phyloP scores from a whole-genome alignment of 1,140 invertebrate genomes.

The Frieseomelitta varia region DNA sequence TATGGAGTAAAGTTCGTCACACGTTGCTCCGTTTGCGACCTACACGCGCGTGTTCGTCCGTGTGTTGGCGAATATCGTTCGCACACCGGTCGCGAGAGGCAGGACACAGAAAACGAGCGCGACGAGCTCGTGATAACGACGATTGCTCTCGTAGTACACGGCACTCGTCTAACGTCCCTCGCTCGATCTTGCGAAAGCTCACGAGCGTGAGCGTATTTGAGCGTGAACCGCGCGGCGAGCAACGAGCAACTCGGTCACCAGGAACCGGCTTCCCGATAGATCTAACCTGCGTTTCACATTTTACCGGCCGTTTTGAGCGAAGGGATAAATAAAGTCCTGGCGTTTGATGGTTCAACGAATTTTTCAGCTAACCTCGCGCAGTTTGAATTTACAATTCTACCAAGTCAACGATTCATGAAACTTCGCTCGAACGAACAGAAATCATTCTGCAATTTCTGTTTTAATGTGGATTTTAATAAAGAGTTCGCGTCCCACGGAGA shows the following conservation, averaged over 20 bases:
- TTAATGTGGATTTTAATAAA: too few species aligned
- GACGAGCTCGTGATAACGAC: slow-evolving; percentile 50
- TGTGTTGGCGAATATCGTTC: too few species aligned
- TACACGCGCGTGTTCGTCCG: neutral
- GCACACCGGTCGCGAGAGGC: too few species aligned
- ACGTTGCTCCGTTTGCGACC: slow-evolving; percentile 25
- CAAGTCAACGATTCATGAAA: too few species aligned
- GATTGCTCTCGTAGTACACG: slow-evolving; percentile 10
- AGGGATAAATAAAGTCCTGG: neutral
- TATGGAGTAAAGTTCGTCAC: slow-evolving; percentile 50
- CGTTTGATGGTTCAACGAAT: neutral
- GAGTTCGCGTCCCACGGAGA: too few species aligned
- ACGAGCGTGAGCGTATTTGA: slow-evolving; percentile 40
- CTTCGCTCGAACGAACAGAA: too few species aligned
- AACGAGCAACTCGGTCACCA: slow-evolving; percentile 72
- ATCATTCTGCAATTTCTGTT: too few species aligned
- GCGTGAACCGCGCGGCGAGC: slow-evolving; percentile 28
- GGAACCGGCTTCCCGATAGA: slow-evolving; percentile 58
- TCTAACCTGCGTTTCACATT: slow-evolving; percentile 32
- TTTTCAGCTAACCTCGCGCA: too few species aligned
- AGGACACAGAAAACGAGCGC: too few species aligned
- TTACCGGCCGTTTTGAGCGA: neutral
- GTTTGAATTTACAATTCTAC: too few species aligned
- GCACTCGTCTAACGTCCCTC: slow-evolving; percentile 23
- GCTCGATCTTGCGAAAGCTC: slow-evolving; percentile 54